Conservation (phyloP, 2,888 invertebrate species). For the Agrotis ipsilon region DNA sequence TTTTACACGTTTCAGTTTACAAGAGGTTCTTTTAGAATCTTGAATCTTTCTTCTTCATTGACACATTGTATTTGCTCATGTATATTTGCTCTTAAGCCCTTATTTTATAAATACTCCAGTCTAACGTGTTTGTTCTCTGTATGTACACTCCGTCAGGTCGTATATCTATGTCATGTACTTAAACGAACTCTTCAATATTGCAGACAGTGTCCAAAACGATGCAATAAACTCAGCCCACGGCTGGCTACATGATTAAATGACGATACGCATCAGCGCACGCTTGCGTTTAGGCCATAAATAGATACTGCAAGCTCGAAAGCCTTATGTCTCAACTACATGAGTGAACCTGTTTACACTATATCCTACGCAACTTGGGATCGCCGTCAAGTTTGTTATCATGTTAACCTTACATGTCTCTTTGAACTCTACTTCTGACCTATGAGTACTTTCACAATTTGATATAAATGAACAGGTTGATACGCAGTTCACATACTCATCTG, state of each 20-base stretch:
- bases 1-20: conserved; percentile 2
- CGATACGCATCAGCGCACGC: conserved; percentile 52
- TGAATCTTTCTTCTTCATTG: neutral
- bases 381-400: conserved; percentile 8
- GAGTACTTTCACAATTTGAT: neutral
- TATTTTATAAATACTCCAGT: neutral
- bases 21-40: neutral
- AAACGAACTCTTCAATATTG: conserved; percentile 47
- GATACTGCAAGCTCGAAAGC: conserved; percentile 19
- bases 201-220: conserved; percentile 35
- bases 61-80: too few species aligned
- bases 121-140: too few species aligned
- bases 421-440: neutral
- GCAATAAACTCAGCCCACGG: conserved; percentile 45
- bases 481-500: too few species aligned
- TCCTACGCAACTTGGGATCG: conserved; percentile 9
- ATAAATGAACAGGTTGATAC: neutral
- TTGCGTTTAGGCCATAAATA: conserved; percentile 46
- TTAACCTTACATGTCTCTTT: neutral
- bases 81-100: conserved; percentile 7
- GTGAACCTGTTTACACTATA: conserved; percentile 25
- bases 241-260: conserved; percentile 53
- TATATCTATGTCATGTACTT: conserved; percentile 14
- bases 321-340: conserved; percentile 29
- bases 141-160: conserved; percentile 2